phyloP scores from a whole-genome alignment of 2,797 vertebrate species.

The Cichlasoma orientale region DNA sequence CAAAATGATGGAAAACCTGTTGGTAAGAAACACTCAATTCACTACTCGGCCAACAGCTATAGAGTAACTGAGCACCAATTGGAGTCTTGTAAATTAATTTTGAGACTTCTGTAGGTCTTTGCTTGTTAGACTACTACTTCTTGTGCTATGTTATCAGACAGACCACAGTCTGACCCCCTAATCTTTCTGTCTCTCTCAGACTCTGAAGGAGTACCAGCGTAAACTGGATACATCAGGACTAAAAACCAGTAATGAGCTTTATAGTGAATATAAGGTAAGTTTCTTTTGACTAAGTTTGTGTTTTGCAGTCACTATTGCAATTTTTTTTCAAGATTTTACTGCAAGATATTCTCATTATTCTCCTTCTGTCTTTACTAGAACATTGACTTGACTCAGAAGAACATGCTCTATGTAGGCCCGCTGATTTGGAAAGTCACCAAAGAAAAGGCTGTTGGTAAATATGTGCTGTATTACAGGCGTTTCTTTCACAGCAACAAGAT shows the following conservation, averaged over 20 bases:
- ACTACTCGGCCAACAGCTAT: conserved; percentile 22
- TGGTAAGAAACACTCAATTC: conserved; percentile 81
- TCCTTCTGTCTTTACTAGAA: conserved; percentile 71
- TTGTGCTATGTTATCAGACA: conserved; percentile 18
- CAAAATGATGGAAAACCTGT: conserved; percentile 88
- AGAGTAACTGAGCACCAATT: conserved; percentile 40
- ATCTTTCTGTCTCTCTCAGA: conserved; percentile 69
- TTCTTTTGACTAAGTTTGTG: background rate
- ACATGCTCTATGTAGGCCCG: conserved; percentile 86
- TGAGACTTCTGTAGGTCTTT: conserved; percentile 40
- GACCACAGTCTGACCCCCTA: conserved; percentile 27
- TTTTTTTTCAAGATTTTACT: background rate
- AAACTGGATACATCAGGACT: conserved; percentile 89
- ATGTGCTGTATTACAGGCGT: background rate
- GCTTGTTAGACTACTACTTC: conserved; percentile 26
- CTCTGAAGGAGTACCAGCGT: conserved; percentile 90
- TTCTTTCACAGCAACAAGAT: background rate
- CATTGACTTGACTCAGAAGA: conserved; percentile 86
- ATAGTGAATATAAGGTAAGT: conserved; percentile 88
- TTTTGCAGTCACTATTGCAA: background rate
- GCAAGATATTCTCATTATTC: background rate
- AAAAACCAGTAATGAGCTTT: conserved; percentile 87
- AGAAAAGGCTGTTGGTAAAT: conserved; percentile 90
- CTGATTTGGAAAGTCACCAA: conserved; percentile 90
- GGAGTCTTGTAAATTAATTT: conserved; percentile 45